Base-by-base conservation (phyloP, 2,113 vertebrate genomes). In the Catharus bicknelli region DNA sequence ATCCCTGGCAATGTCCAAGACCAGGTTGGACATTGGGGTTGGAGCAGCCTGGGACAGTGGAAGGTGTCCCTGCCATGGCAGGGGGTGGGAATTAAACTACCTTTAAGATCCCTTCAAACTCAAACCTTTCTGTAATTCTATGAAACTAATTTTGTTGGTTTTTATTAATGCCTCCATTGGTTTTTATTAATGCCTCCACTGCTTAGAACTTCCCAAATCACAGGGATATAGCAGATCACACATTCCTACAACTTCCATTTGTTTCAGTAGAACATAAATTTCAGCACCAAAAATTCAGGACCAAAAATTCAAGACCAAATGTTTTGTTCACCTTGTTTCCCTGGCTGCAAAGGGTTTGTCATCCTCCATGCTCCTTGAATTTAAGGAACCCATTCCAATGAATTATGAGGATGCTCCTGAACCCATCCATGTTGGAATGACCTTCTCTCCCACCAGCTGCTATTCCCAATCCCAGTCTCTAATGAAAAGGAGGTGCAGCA, bases 11-110 rank as follows among this genome's bases (percentile, higher is more conserved):
- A 3, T 42, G 54, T 0, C 54, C 69, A 75, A 82, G 61, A 20
- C 11, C 47, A 40, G 45, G 10, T 0, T 58, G 67, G 58, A 43
- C 0, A 2, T 38, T 11, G 21, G 9, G 1, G 4, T 80, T 10
- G 54, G 47, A 88, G 25, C 16, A 12, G 0, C 9, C 29, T 82
- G 69, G 61, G 29, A 8, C 0, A 40, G 13, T 16, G 53, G 11
- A 0, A 61, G 4, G 2, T 74, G n/a, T 59, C 23, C 45, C 38
- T 82, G 38, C 2, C 38, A 4, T 18, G 13, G 13, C 22, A n/a
- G 4, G 7, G 7, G 5, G 1, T 29, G 10, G 13, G 9, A 34
- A 40, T 30, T 3, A 8, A 16, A 5, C 40, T 7, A 10, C 0
- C 4, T 88, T 75, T 75, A 75, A 74, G 2, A 13, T 36, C 10